phyloP scores from a whole-genome alignment of 2,797 vertebrate genomes.

The Margarornis squamiger region DNA sequence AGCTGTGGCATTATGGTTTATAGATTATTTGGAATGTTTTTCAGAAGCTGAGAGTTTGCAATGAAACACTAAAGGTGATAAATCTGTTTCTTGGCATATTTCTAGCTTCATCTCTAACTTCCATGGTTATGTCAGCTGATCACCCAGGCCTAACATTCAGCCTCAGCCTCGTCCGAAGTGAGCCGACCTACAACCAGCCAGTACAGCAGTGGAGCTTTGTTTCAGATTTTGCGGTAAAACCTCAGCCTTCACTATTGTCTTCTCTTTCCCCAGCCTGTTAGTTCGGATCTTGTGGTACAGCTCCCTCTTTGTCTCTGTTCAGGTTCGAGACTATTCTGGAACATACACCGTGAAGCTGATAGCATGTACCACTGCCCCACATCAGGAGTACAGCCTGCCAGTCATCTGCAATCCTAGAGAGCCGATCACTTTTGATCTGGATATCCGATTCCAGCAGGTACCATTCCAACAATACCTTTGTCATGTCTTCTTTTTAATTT shows the following conservation, averaged over 20 bases:
- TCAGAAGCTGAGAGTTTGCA: not conserved
- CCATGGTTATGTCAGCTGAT: conserved; percentile 87
- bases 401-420: conserved; percentile 89
- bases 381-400: conserved; percentile 83
- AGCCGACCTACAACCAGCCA: conserved; percentile 89
- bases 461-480: accelerated
- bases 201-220: conserved; percentile 91
- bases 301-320: not conserved
- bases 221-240: conserved; percentile 90
- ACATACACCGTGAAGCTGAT: conserved; percentile 88
- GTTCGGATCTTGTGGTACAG: not conserved
- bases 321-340: conserved; percentile 98
- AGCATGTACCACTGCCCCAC: conserved; percentile 83
- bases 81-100: not conserved
- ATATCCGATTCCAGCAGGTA: conserved; percentile 96
- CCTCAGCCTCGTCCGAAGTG: conserved; percentile 85
- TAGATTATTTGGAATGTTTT: not conserved
- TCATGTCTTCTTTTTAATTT: not conserved
- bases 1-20: not conserved
- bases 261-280: not conserved
- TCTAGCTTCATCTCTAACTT: conserved; percentile 81
- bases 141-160: conserved; percentile 89
- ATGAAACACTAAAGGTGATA: not conserved
- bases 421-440: conserved; percentile 86
- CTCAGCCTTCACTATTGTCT: not conserved